Base-by-base conservation (phyloP, 2,888 invertebrate species). In the Agriopis aurantiaria region DNA sequence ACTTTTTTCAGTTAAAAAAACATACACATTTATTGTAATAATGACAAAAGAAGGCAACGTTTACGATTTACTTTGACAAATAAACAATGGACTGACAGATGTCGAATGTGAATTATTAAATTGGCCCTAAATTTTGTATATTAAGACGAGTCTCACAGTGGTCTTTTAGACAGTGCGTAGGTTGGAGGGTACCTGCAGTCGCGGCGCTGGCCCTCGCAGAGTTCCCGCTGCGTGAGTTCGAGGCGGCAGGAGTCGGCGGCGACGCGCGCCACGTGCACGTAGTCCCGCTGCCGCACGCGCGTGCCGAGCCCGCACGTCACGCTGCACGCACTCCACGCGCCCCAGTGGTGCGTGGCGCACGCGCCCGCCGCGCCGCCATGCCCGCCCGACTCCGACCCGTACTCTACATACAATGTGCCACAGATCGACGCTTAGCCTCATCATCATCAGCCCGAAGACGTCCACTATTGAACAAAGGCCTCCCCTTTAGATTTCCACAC, bases 251-350 rank as follows among this genome's bases (percentile, higher is more conserved):
- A 91, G 63, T 95, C 95, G 48, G 94, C 93, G 61, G 88, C 87
- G 0, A 95, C 95, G 41, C 95, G 94, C 55, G 91, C 88, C 43
- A 95, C 95, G 85, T 95, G 93, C 74, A 92, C 74, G 81, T 93
- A 94, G 63, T 88, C 80, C 4, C 97, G 90, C 76, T 96, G 96
- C 8, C 97, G 93, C 40, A 95, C 92, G 69, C 96, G 95, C 62
- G n/a, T 95, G 92, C 0, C 98, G 98, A 94, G 95, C 0, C 98
- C 98, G 83, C 98, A 98, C 0, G 96, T 95, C 17, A 96, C 96
- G 70, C 97, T 96, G 90, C 98, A 98, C 0, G 97, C 95, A 1
- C 97, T 96, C 97, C 98, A 98, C 40, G 95, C 93, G 51, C 97
- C 96, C 98, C 98, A 98, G 23, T 95, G 91, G 14, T 96, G 95